A percentile compares a stretch with the other conserved stretches of the same genome.
These are phyloP conservation scores for Pseudochirops corinnae DNA, from an alignment of 2,797 vertebrate genomes.

Conservation along the genomic window DNA sequence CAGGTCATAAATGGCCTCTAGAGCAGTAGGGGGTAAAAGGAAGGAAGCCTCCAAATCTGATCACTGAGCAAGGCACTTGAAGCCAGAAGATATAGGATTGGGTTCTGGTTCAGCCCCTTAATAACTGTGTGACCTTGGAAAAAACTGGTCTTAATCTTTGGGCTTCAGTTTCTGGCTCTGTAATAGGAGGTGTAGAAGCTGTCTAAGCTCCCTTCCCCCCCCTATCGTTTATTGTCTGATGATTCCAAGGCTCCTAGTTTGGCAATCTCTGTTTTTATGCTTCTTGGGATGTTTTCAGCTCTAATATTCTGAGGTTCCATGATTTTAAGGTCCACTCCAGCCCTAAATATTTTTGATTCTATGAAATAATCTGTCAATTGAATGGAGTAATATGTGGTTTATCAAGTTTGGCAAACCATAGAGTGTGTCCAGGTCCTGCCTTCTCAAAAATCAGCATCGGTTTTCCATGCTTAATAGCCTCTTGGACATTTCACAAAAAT, in stretches of 20 bases:
- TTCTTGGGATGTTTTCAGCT: not conserved
- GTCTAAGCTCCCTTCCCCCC: not conserved
- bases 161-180: not conserved
- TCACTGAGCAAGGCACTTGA: not conserved
- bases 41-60: not conserved
- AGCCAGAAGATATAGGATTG: not conserved
- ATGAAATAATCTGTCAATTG: not conserved
- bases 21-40: not conserved
- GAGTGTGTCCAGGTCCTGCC: not conserved
- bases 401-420: not conserved
- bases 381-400: not conserved
- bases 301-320: not conserved
- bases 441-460: not conserved
- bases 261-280: not conserved
- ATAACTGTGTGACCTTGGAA: not conserved
- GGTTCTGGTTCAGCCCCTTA: not conserved
- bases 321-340: not conserved
- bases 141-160: not conserved
- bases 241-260: not conserved
- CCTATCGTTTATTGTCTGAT: not conserved
- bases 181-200: not conserved
- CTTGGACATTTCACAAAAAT: not conserved
- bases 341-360: not conserved
- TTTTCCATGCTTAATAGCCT: not conserved
- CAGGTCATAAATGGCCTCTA: not conserved